Conservation (phyloP, 2,888 invertebrate species). For the Serripes groenlandicus region DNA sequence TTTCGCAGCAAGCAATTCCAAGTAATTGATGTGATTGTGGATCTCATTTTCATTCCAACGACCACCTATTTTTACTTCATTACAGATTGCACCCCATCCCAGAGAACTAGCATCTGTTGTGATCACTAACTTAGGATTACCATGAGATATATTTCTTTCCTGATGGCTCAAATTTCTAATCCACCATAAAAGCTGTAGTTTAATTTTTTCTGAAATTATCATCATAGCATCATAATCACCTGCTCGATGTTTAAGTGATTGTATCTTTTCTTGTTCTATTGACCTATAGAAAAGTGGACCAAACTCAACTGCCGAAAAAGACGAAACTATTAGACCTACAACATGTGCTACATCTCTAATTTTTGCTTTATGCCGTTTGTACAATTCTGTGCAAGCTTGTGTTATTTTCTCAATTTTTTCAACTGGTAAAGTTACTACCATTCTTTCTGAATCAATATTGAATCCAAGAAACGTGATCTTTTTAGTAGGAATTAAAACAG, state of each 20-base stretch:
- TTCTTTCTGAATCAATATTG: constrained; percentile 36
- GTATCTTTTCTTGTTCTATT: constrained; percentile 26
- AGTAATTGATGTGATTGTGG: constrained; percentile 19
- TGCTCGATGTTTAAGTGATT: neutral
- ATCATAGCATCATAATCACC: constrained; percentile 22
- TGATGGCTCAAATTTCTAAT: constrained; percentile 3
- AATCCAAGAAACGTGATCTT: constrained; percentile 34
- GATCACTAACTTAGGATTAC: constrained; percentile 14
- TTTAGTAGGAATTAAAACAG: too few relatives aligned
- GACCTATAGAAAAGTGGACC: constrained; percentile 32
- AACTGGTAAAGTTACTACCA: constrained; percentile 24
- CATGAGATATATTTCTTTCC: constrained; percentile 16
- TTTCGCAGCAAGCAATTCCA: constrained; percentile 3
- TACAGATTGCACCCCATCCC: constrained; percentile 33
- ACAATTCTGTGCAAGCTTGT: too few relatives aligned
- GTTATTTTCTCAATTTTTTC: constrained; percentile 29
- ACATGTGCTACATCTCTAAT: neutral
- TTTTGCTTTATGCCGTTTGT: neutral
- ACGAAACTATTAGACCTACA: constrained; percentile 24
- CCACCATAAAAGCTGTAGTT: constrained; percentile 24
- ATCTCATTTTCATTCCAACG: constrained; percentile 2
- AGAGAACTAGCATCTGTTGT: constrained; percentile 21
- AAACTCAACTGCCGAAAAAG: constrained; percentile 32
- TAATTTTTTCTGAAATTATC: constrained; percentile 13
- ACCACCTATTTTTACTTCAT: constrained; percentile 1